Percentiles rank a stretch among this genome's conserved stretches.
Evolutionary conservation across 2,888 invertebrate species (phyloP).

Genomic region (Eupithecia subfuscata): DNA sequence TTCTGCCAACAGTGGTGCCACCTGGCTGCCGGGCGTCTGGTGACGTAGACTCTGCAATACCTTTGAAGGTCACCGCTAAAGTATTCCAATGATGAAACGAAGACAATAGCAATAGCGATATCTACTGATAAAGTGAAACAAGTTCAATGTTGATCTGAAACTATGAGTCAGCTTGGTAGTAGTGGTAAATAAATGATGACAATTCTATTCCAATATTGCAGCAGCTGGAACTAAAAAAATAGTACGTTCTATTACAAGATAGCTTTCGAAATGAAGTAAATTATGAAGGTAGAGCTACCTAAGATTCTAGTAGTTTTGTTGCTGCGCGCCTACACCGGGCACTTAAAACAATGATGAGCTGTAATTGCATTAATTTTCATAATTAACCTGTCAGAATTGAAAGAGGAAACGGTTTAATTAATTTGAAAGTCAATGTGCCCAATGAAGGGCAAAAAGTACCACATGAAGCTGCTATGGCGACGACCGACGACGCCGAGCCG

Average conservation of each 20-base stretch:
- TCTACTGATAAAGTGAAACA: conserved; percentile 33
- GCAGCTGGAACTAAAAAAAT: background rate
- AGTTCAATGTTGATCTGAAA: background rate
- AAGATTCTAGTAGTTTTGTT: background rate
- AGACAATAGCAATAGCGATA: conserved; percentile 36
- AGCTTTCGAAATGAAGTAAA: background rate
- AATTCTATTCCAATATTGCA: background rate
- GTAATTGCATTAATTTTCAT: conserved; percentile 19
- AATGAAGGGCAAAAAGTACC: conserved; percentile 27
- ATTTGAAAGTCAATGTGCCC: conserved; percentile 38
- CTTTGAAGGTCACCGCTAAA: conserved; percentile 60
- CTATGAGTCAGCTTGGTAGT: background rate
- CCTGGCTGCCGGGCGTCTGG: conserved; percentile 47
- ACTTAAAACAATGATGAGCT: conserved; percentile 3
- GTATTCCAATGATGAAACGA: conserved; percentile 49
- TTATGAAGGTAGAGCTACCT: background rate
- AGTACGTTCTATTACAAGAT: background rate
- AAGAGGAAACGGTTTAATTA: conserved; percentile 41
- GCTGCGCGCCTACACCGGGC: background rate
- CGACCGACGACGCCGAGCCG: background rate
- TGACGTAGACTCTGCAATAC: conserved; percentile 56
- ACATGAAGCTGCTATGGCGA: background rate
- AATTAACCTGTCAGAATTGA: conserved; percentile 22
- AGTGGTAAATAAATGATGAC: background rate
- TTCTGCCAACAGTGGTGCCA: conserved; percentile 66